Conservation (phyloP, 2,797 vertebrate genomes). For the Rhinophrynus dorsalis region DNA sequence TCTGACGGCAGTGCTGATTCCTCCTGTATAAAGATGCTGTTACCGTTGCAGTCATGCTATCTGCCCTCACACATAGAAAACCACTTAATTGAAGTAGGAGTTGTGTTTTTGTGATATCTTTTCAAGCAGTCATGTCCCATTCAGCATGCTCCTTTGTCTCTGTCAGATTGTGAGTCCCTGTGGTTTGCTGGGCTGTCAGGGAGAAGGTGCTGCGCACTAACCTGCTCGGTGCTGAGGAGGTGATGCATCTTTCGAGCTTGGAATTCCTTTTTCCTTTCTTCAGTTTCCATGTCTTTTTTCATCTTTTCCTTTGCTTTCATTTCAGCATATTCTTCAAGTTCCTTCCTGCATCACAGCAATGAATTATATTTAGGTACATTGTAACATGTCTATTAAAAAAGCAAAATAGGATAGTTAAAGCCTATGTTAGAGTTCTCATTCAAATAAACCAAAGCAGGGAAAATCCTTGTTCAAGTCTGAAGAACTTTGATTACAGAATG, state of each 20-base stretch:
- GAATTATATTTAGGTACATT: too few species aligned
- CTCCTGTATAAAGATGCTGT: slow-evolving; percentile 60
- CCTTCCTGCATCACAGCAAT: slow-evolving; percentile 71
- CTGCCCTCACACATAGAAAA: slow-evolving; percentile 61
- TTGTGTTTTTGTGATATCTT: slow-evolving; percentile 72
- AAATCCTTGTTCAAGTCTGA: too few species aligned
- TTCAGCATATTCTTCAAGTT: slow-evolving; percentile 77
- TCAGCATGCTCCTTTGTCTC: slow-evolving; percentile 73
- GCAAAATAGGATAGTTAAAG: too few species aligned
- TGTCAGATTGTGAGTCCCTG: slow-evolving; percentile 66
- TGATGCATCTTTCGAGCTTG: slow-evolving; percentile 85
- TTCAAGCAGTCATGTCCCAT: slow-evolving; percentile 77
- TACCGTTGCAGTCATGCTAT: slow-evolving; percentile 58
- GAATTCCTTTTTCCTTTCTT: slow-evolving; percentile 72
- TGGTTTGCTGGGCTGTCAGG: slow-evolving; percentile 68
- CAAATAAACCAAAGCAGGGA: too few species aligned
- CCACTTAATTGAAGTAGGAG: slow-evolving; percentile 70
- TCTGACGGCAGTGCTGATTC: slow-evolving; percentile 54
- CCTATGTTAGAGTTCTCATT: too few species aligned
- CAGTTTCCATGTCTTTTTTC: slow-evolving; percentile 66
- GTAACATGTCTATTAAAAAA: too few species aligned
- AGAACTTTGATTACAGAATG: too few species aligned
- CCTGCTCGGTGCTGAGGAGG: slow-evolving; percentile 92
- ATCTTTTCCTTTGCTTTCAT: slow-evolving; percentile 73
- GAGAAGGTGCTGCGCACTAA: slow-evolving; percentile 65